Conservation (phyloP, 1,140 invertebrate genomes). For the Notospermus geniculatus region DNA sequence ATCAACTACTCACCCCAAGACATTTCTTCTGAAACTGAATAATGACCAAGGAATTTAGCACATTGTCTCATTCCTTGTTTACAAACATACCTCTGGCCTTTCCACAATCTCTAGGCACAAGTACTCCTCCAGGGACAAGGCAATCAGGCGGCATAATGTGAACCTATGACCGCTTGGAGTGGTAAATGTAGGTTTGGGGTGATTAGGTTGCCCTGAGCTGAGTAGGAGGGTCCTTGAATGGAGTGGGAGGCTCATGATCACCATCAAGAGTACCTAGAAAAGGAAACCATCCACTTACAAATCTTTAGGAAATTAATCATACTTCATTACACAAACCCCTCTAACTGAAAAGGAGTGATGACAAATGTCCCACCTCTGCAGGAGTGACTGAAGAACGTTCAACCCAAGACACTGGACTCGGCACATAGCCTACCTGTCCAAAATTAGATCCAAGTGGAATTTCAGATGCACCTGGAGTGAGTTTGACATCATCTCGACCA, state of each 20-base stretch:
- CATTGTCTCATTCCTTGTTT: too few species aligned
- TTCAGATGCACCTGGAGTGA: background rate
- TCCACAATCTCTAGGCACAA: background rate
- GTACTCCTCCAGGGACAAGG: conserved; percentile 2
- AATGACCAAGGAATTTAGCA: too few species aligned
- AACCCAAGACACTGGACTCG: too few species aligned
- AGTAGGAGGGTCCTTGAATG: background rate
- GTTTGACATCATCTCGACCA: background rate
- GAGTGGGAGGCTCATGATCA: background rate
- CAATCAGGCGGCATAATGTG: conserved; percentile 2
- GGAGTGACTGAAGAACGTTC: background rate
- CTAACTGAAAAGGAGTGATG: background rate
- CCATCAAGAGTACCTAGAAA: conserved; percentile 6
- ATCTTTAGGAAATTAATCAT: background rate
- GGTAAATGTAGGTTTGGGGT: background rate
- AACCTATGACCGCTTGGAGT: background rate
- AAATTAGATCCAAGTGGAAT: background rate
- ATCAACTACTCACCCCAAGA: too few species aligned
- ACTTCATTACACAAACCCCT: background rate
- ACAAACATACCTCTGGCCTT: background rate
- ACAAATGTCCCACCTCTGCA: background rate
- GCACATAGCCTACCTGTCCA: conserved; percentile 9
- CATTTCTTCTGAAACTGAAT: too few species aligned
- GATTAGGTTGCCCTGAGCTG: background rate
- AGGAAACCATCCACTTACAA: background rate